Percentiles rank a stretch among this genome's conserved stretches.
Conservation (phyloP, 2,797 vertebrate species). For the Sebastes flavidus region DNA sequence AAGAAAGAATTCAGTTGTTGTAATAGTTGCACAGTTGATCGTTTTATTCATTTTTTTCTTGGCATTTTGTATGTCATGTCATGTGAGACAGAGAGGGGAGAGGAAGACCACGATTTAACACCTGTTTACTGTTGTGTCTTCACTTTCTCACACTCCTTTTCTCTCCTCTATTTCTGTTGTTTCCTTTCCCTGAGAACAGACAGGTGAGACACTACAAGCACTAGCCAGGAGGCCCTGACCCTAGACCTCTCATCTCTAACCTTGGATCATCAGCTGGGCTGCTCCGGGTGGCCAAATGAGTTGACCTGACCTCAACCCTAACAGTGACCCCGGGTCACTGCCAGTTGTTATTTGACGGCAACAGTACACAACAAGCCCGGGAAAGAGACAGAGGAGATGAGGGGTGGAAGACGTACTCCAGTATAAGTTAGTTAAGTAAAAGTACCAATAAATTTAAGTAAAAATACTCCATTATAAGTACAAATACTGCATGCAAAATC, state of each 20-base stretch:
- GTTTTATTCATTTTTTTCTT: not conserved
- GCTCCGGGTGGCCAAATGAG: constrained; percentile 47
- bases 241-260: constrained; percentile 52
- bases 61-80: not conserved
- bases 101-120: not conserved
- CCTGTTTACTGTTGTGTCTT: constrained; percentile 36
- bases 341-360: constrained; percentile 61
- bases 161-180: constrained; percentile 39
- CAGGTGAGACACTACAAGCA: constrained; percentile 60
- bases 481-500: not conserved
- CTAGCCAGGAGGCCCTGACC: constrained; percentile 22
- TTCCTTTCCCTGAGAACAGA: constrained; percentile 37
- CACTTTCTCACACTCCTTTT: constrained; percentile 57
- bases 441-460: not conserved
- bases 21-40: not conserved
- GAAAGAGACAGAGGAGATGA: constrained; percentile 25
- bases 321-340: constrained; percentile 42
- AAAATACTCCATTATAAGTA: not conserved
- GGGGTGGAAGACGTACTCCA: not conserved
- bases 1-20: not conserved
- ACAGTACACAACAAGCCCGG: constrained; percentile 22
- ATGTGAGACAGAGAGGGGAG: not conserved
- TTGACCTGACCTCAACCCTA: constrained; percentile 62
- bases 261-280: constrained; percentile 62
- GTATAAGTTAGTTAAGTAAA: not conserved